Conservation (phyloP, 2,113 vertebrate genomes). For the Parotia lawesii region DNA sequence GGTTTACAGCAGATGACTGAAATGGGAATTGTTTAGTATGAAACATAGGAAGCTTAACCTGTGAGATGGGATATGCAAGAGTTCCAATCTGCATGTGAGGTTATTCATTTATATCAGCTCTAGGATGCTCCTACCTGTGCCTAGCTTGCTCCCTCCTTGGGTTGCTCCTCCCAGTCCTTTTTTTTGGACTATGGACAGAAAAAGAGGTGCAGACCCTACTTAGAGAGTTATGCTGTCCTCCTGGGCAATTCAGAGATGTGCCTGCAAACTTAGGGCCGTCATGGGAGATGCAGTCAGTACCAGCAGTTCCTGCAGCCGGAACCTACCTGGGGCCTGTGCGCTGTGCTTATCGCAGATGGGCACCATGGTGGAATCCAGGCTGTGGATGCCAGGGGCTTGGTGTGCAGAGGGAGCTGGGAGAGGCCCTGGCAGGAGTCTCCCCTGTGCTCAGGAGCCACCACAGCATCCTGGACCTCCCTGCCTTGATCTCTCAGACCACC, state of each 20-base stretch:
- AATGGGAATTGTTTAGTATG: background rate
- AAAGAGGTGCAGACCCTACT: background rate
- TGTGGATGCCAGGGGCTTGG: background rate
- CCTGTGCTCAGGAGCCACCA: rapidly evolving
- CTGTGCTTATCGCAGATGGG: background rate
- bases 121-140: background rate
- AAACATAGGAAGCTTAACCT: background rate
- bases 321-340: rapidly evolving
- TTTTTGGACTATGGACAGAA: background rate
- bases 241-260: background rate
- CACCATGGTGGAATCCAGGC: rapidly evolving
- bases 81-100: rapidly evolving
- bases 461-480: background rate
- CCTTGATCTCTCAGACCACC: too few species aligned
- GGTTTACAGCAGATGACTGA: background rate
- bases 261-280: background rate
- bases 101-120: background rate
- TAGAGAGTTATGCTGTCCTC: background rate
- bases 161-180: background rate
- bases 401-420: background rate
- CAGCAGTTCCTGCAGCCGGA: background rate
- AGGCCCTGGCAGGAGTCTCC: background rate
- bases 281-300: rapidly evolving
- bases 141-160: background rate
- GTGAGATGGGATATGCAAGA: background rate